phyloP scores from a whole-genome alignment of 2,113 vertebrate species.

The Oriolus oriolus region DNA sequence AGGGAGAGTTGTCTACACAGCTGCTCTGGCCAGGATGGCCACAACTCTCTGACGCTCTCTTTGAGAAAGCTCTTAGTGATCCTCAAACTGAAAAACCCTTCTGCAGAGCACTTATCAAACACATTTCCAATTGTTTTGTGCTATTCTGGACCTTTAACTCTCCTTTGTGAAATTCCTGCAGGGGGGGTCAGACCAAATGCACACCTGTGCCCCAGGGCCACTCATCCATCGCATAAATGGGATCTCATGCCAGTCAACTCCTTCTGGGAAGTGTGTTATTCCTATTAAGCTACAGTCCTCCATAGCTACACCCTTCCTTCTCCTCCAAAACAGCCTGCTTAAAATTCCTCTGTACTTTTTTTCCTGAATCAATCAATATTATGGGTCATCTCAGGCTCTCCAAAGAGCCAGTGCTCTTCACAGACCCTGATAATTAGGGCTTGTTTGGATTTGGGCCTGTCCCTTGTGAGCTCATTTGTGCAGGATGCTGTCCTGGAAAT shows the following conservation, averaged over 20 bases:
- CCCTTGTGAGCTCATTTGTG: slow-evolving; percentile 37
- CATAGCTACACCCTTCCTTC: neutral
- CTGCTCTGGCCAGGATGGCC: neutral
- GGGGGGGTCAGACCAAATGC: neutral
- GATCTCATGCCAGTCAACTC: neutral
- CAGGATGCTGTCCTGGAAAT: neutral
- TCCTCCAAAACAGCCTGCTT: neutral
- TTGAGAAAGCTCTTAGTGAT: neutral
- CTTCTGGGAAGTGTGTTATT: neutral
- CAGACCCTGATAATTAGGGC: neutral
- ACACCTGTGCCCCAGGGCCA: neutral
- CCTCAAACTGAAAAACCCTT: neutral
- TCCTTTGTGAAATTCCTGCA: neutral
- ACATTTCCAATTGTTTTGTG: neutral
- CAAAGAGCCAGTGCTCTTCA: neutral
- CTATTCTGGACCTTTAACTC: neutral
- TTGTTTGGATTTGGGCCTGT: neutral
- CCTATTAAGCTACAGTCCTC: neutral
- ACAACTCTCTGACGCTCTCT: accelerated
- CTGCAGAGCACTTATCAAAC: neutral
- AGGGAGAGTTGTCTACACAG: neutral
- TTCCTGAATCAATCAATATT: neutral
- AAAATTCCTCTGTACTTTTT: neutral
- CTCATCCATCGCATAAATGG: neutral
- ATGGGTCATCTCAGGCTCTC: neutral